Base-by-base conservation (phyloP, 2,797 vertebrate genomes). In the Xiphorhynchus erythropygius region DNA sequence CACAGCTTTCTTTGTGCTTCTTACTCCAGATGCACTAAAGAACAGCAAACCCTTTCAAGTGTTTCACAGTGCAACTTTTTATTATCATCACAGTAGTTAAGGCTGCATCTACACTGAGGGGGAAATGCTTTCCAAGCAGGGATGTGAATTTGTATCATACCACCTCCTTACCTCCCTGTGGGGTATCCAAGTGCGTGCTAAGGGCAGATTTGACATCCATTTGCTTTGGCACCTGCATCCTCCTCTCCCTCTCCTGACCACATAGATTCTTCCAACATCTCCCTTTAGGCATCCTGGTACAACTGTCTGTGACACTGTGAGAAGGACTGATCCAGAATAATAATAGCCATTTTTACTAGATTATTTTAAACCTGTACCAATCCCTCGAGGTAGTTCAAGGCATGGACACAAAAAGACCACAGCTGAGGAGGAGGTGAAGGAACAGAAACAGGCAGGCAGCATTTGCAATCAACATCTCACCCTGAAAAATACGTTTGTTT, bases 251-350 rank as follows among this genome's bases (percentile, higher is more conserved):
- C 74, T 70, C 52, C 50, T 27, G 41, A 86, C 59, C 47, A 63
- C n/a, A 11, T 50, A 63, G 30, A 47, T 76, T 41, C 55, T 69
- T 86, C 74, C 15, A 21, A 32, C 42, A 25, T 25, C 42, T 82
- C 59, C 33, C 12, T 49, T 88, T 46, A 79, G 62, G 57, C 25
- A 62, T 62, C 37, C 35, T 50, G 18, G 14, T 46, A 33, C 41
- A 87, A 91, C 49, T 56, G 57, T 39, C 85, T 85, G 56, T 87
- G 91, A 74, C 60, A 50, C 60, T 46, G 53, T n/a, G 19, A n/a
- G 30, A 19, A 89, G 30, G 83, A 42, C 33, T 32, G 57, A 64
- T 87, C 21, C 18, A 30, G 27, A 85, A 91, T 68, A 80, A 56
- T 42, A 94, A 87, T 10, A 91, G 7, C 11, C 15, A 47, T 55